Conservation (phyloP, 2,797 vertebrate species). For the Adrianichthys oophorus region DNA sequence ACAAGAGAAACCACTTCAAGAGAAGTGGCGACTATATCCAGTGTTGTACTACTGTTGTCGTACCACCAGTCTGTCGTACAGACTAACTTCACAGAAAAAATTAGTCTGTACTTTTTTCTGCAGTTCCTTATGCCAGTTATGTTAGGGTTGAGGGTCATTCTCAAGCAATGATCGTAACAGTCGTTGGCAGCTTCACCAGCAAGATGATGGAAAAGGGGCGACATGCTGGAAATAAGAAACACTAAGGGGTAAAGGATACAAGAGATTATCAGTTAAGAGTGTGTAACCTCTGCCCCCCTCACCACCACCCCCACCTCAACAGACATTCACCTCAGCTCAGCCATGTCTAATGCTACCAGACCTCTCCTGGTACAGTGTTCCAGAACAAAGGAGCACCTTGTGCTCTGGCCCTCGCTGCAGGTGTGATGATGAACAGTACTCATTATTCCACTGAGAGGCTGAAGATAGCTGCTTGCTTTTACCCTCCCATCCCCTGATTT, state of each 20-base stretch:
- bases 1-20: too few relatives aligned
- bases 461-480: slow-evolving; percentile 52
- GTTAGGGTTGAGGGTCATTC: slow-evolving; percentile 30
- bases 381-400: slow-evolving; percentile 67
- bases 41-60: too few relatives aligned
- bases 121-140: too few relatives aligned
- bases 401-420: slow-evolving; percentile 42
- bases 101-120: too few relatives aligned
- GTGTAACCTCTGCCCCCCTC: slow-evolving; percentile 30
- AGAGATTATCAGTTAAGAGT: slow-evolving; percentile 73
- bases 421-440: slow-evolving; percentile 81
- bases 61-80: too few relatives aligned
- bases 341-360: slow-evolving; percentile 73
- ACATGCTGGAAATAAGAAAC: slow-evolving; percentile 65
- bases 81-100: too few relatives aligned
- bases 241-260: slow-evolving; percentile 67
- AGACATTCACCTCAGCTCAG: slow-evolving; percentile 80
- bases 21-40: too few relatives aligned
- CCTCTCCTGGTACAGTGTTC: slow-evolving; percentile 54
- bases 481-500: slow-evolving; percentile 19
- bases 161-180: slow-evolving; percentile 73
- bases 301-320: slow-evolving; percentile 40
- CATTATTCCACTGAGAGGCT: slow-evolving; percentile 72
- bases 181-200: slow-evolving; percentile 73
- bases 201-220: slow-evolving; percentile 26